These are phyloP conservation scores for Nestor notabilis DNA, from an alignment of 2,113 vertebrate genomes.

Conservation along the genomic window DNA sequence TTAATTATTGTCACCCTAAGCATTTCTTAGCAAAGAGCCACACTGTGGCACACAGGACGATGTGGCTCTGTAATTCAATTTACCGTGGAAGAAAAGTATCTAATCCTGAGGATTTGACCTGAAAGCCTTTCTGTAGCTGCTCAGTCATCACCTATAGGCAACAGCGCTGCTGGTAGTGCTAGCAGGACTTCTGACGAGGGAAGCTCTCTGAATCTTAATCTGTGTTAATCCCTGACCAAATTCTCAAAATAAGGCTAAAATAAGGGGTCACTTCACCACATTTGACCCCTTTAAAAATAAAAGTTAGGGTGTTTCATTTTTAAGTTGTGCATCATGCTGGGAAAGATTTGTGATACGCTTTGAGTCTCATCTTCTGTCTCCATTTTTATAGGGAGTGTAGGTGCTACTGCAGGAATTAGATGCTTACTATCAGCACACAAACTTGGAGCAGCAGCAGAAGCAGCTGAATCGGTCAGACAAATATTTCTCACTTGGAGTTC, in stretches of 20 bases:
- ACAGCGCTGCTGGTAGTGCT: slow-evolving; percentile 10
- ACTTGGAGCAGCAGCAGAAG: not conserved
- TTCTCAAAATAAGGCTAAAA: not conserved
- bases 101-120: slow-evolving; percentile 59
- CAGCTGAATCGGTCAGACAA: not conserved
- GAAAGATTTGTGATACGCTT: not conserved
- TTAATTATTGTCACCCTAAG: not conserved
- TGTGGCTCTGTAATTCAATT: not conserved
- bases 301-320: not conserved
- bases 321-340: not conserved
- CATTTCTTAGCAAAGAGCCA: slow-evolving; percentile 35
- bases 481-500: not conserved
- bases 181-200: slow-evolving; percentile 39
- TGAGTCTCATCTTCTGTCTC: not conserved
- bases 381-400: not conserved
- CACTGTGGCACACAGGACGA: not conserved
- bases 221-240: slow-evolving; percentile 12
- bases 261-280: not conserved
- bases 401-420: not conserved
- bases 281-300: slow-evolving; percentile 5
- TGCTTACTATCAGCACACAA: not conserved
- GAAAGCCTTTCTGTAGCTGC: slow-evolving; percentile 4
- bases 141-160: slow-evolving; percentile 43
- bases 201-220: not conserved
- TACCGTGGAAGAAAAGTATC: slow-evolving; percentile 13